A percentile compares a stretch with the other conserved stretches of the same genome.
These are phyloP conservation scores for Rhinolophus ferrumequinum DNA, from an alignment of 2,113 vertebrate genomes.

Conservation along the genomic window DNA sequence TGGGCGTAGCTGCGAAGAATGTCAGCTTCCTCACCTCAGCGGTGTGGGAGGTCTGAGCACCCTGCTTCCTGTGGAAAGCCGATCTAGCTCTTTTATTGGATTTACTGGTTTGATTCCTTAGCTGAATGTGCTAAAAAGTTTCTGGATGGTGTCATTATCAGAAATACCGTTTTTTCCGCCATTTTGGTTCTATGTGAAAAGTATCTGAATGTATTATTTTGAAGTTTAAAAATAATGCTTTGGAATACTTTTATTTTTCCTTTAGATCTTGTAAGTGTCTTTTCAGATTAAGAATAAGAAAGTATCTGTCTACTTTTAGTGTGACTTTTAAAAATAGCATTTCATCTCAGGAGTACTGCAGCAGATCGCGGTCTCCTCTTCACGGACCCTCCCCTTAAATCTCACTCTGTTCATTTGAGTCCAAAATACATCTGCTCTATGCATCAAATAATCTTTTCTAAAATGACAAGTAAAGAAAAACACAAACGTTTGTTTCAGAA, in stretches of 20 bases:
- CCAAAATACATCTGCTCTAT: constrained; percentile 67
- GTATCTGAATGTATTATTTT: neutral
- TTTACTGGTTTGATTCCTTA: neutral
- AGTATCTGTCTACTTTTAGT: constrained; percentile 56
- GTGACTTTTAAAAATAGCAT: constrained; percentile 57
- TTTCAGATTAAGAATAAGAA: constrained; percentile 64
- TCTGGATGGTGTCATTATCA: neutral
- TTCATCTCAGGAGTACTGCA: constrained; percentile 55
- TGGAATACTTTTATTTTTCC: constrained; percentile 39
- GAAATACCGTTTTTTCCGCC: neutral
- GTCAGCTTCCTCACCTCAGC: rapidly evolving
- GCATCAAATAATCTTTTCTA: constrained; percentile 54
- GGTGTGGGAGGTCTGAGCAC: rapidly evolving
- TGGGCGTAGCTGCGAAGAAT: neutral
- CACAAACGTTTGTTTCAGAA: constrained; percentile 74
- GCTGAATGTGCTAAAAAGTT: neutral
- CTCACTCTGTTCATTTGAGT: constrained; percentile 64
- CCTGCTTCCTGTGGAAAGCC: neutral
- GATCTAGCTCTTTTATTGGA: neutral
- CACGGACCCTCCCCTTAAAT: constrained; percentile 62
- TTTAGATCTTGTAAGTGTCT: constrained; percentile 14
- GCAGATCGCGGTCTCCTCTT: constrained; percentile 5
- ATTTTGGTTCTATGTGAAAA: neutral
- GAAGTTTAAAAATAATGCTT: constrained; percentile 43
- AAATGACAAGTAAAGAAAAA: constrained; percentile 77